Percentiles rank a stretch among this genome's conserved stretches.
phyloP scores from a whole-genome alignment of 2,888 invertebrate species.

The Erebia palarica region DNA sequence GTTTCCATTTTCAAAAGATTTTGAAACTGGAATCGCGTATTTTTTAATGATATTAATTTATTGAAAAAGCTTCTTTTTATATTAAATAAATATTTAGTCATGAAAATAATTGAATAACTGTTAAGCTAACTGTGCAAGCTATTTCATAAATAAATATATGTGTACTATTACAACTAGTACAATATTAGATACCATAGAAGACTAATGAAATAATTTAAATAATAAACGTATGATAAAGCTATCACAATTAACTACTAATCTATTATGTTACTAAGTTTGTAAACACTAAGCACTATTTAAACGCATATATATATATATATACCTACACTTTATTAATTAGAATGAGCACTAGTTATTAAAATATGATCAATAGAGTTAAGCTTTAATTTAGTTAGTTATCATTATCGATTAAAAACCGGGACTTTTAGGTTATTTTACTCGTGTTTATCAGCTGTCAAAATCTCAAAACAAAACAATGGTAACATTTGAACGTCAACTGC shows the following conservation, averaged over 20 bases:
- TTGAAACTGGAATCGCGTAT: conserved; percentile 16
- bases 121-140: no score
- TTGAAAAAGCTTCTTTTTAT: conserved; percentile 25
- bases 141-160: no score
- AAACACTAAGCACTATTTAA: background rate
- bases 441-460: conserved; percentile 17
- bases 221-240: no score
- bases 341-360: background rate
- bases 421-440: conserved; percentile 36
- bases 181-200: no score
- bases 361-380: background rate
- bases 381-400: background rate
- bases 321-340: background rate
- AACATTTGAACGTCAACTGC: background rate
- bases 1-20: conserved; percentile 51
- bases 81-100: conserved; percentile 27
- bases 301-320: background rate
- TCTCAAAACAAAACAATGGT: conserved; percentile 18
- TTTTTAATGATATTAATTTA: conserved; percentile 20
- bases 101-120: conserved; percentile 12
- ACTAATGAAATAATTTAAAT: no score
- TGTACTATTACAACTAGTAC: no score
- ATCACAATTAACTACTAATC: no score
- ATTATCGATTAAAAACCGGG: conserved; percentile 11
- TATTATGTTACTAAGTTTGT: no score